Evolutionary conservation across 2,797 vertebrate genomes (phyloP).

Genomic region (Avahi laniger): DNA sequence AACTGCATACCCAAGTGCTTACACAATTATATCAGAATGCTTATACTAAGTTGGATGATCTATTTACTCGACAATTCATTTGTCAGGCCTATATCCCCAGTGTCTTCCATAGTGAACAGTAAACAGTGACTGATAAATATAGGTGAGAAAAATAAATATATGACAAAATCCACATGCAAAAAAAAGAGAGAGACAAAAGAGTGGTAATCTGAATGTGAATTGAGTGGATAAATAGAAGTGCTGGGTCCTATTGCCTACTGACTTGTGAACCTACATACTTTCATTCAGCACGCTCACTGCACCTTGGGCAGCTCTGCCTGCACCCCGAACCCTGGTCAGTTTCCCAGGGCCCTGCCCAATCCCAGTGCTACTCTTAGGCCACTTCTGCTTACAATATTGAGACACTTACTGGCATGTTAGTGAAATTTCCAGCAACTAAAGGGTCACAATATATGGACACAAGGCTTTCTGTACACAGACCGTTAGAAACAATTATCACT

Average conservation of each 20-base stretch:
- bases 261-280: background rate
- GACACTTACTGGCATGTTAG: background rate
- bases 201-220: background rate
- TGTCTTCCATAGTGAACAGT: background rate
- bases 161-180: background rate
- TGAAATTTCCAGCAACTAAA: background rate
- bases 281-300: background rate
- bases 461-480: background rate
- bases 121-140: background rate
- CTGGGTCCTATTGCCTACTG: background rate
- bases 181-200: background rate
- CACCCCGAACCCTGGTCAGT: background rate
- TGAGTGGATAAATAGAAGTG: background rate
- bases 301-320: background rate
- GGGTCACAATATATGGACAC: background rate
- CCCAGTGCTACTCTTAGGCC: background rate
- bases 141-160: background rate
- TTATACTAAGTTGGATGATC: background rate
- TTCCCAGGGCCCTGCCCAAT: background rate
- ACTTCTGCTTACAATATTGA: background rate
- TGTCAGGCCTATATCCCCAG: background rate
- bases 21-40: background rate
- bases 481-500: background rate
- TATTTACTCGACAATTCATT: background rate
- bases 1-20: background rate